Percentiles rank a stretch among this genome's conserved stretches.
Evolutionary conservation across 2,888 invertebrate genomes (phyloP).

Genomic region (Quadroppia sp.): DNA sequence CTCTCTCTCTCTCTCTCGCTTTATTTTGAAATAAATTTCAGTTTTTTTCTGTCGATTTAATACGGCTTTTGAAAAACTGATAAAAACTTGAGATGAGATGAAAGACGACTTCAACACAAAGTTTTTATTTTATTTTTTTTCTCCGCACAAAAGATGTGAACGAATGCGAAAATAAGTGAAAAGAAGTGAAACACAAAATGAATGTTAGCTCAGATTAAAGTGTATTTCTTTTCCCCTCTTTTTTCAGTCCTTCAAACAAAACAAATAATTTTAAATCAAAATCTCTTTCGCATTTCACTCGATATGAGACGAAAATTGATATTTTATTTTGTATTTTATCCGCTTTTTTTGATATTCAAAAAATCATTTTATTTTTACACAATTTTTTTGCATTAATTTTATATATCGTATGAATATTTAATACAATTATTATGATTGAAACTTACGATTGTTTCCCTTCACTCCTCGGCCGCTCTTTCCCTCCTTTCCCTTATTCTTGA

Average conservation of each 20-base stretch:
- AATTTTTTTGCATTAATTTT: no score
- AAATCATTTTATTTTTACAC: no score
- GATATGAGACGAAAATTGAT: no score
- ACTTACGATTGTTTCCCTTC: no score
- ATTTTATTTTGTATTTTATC: no score
- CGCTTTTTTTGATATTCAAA: no score
- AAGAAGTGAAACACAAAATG: neutral
- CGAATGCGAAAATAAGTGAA: neutral
- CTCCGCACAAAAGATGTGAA: neutral
- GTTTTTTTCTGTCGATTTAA: neutral
- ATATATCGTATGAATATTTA: no score
- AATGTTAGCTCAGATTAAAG: neutral
- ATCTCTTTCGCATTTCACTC: neutral
- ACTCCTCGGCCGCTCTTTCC: no score
- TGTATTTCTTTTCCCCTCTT: neutral
- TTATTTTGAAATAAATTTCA: neutral
- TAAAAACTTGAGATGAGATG: slow-evolving; percentile 4
- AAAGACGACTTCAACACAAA: neutral
- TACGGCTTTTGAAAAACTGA: neutral
- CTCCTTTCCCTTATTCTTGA: no score
- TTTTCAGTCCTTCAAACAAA: neutral
- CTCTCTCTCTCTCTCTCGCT: neutral
- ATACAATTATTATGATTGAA: no score
- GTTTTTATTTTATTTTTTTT: no score
- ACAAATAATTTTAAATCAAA: neutral